phyloP scores from a whole-genome alignment of 2,113 vertebrate species.

The Nibea albiflora region DNA sequence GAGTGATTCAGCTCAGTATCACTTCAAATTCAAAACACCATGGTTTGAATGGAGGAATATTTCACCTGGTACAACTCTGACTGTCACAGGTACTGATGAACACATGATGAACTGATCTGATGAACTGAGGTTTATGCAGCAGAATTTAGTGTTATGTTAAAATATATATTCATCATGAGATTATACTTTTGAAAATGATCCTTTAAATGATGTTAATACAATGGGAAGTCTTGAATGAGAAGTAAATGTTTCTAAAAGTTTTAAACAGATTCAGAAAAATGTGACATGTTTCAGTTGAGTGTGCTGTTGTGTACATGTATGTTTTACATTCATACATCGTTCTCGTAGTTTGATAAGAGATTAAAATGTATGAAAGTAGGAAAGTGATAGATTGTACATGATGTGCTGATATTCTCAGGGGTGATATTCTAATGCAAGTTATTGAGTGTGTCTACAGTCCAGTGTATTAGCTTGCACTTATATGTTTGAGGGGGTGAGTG shows the following conservation, averaged over 20 bases:
- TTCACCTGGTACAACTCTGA: constrained; percentile 45
- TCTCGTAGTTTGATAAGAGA: too few relatives aligned
- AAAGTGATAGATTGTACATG: too few relatives aligned
- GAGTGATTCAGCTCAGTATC: constrained; percentile 46
- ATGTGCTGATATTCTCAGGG: too few relatives aligned
- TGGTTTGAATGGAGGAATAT: neutral
- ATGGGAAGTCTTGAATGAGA: neutral
- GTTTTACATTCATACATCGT: too few relatives aligned
- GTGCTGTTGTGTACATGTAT: too few relatives aligned
- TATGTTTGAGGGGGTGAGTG: neutral
- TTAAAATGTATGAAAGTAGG: too few relatives aligned
- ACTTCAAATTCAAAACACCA: constrained; percentile 17
- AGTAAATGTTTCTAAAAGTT: neutral
- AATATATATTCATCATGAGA: neutral
- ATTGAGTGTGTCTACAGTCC: too few relatives aligned
- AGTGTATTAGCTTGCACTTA: too few relatives aligned
- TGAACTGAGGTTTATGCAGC: neutral
- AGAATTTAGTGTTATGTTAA: neutral
- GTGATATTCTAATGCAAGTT: too few relatives aligned
- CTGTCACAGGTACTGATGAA: constrained; percentile 37
- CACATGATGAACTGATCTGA: neutral
- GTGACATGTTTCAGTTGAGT: too few relatives aligned
- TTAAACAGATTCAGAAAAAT: too few relatives aligned
- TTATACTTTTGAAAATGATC: neutral
- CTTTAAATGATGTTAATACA: neutral